Conservation (phyloP, 2,797 vertebrate species). For the Potorous gilbertii region DNA sequence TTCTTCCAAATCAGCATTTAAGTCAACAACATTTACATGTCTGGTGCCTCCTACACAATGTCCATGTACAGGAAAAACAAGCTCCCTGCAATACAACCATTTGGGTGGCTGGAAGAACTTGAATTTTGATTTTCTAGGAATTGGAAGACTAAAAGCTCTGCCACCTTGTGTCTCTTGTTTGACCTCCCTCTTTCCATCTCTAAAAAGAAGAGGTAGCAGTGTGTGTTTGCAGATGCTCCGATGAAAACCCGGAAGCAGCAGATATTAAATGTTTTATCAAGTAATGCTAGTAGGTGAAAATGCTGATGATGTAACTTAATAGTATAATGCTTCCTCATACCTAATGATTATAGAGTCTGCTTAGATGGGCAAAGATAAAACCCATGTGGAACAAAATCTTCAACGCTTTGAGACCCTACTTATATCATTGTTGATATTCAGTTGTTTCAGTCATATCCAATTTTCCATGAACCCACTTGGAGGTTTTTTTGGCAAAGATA, state of each 20-base stretch:
- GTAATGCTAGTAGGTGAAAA: neutral
- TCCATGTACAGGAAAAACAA: neutral
- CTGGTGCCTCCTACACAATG: neutral
- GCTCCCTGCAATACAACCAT: neutral
- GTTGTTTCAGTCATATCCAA: too few species aligned
- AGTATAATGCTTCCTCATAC: neutral
- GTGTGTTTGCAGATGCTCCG: neutral
- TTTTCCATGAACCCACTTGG: too few species aligned
- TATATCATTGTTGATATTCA: neutral
- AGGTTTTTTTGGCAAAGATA: too few species aligned
- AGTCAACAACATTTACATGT: neutral
- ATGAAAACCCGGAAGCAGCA: neutral
- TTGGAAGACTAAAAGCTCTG: neutral
- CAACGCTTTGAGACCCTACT: neutral
- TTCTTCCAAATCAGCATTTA: neutral
- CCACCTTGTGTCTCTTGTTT: neutral
- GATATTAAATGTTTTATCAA: neutral
- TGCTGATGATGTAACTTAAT: neutral
- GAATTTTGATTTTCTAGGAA: neutral
- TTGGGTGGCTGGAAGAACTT: neutral
- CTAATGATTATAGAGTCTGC: neutral
- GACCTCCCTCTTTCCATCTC: neutral
- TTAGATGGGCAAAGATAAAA: neutral
- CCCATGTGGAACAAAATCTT: neutral
- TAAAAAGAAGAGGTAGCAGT: neutral